phyloP scores from a whole-genome alignment of 2,888 invertebrate genomes.

The Phymatocera aterrima region DNA sequence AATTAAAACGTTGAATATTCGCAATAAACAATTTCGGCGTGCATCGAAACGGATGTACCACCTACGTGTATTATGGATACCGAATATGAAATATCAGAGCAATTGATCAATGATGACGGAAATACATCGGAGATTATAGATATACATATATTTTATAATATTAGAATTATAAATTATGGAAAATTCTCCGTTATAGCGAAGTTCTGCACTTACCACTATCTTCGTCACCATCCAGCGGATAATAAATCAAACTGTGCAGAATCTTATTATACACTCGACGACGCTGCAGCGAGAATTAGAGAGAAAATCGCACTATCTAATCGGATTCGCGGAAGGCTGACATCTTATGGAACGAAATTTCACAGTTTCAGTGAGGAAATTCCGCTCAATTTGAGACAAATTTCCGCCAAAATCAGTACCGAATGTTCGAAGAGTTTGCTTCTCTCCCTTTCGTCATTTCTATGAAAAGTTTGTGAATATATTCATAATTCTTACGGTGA shows the following conservation, averaged over 20 bases:
- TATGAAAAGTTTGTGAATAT: too few relatives aligned
- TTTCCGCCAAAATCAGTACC: too few relatives aligned
- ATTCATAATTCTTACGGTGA: too few relatives aligned
- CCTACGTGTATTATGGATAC: too few relatives aligned
- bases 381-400: too few relatives aligned
- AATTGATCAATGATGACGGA: not conserved
- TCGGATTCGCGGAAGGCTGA: not conserved
- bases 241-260: conserved; percentile 18
- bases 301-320: conserved; percentile 11
- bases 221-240: conserved; percentile 11
- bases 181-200: not conserved
- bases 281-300: not conserved
- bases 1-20: not conserved
- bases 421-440: too few relatives aligned
- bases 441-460: too few relatives aligned
- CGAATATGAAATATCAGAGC: not conserved
- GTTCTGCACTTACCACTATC: conserved; percentile 11
- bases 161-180: conserved; percentile 25
- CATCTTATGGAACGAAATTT: not conserved
- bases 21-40: not conserved
- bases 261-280: not conserved
- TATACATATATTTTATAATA: not conserved
- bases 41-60: not conserved
- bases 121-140: not conserved
- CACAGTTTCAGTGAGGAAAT: too few relatives aligned